Conservation (phyloP, 1,140 invertebrate species). For the Camponotus floridanus region DNA sequence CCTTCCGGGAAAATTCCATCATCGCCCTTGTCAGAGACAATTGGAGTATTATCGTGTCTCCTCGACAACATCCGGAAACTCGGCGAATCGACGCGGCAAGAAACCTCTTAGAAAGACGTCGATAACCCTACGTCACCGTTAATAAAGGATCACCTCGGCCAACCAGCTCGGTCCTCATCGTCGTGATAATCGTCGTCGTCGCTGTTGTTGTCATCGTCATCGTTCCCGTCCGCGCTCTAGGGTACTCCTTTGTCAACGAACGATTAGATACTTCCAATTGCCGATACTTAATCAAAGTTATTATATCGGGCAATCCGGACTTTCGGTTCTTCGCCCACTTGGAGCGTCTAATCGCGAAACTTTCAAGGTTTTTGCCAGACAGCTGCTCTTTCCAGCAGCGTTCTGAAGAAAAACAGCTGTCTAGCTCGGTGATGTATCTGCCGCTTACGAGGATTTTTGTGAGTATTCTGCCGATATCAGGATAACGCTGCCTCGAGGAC, state of each 20-base stretch:
- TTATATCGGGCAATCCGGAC: slow-evolving; percentile 62
- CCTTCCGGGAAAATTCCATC: slow-evolving; percentile 58
- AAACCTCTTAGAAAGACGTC: slow-evolving; percentile 67
- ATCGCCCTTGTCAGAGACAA: slow-evolving; percentile 47
- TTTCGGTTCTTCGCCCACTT: slow-evolving; percentile 49
- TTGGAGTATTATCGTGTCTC: slow-evolving; percentile 55
- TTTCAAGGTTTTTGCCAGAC: slow-evolving; percentile 58
- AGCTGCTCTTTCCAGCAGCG: slow-evolving; percentile 46
- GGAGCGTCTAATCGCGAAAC: slow-evolving; percentile 61
- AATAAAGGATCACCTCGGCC: slow-evolving; percentile 62
- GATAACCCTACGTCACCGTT: slow-evolving; percentile 60
- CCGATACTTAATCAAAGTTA: slow-evolving; percentile 75
- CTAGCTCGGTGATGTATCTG: slow-evolving; percentile 57
- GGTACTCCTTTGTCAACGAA: slow-evolving; percentile 65
- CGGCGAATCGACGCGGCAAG: slow-evolving; percentile 65
- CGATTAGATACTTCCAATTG: slow-evolving; percentile 48
- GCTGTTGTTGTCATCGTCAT: slow-evolving; percentile 35
- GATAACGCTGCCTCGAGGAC: slow-evolving; percentile 49
- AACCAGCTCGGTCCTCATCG: slow-evolving; percentile 33
- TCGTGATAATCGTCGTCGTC: slow-evolving; percentile 32
- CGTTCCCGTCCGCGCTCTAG: slow-evolving; percentile 6
- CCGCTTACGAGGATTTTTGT: slow-evolving; percentile 62
- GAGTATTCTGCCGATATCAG: slow-evolving; percentile 57
- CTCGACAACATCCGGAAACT: slow-evolving; percentile 51
- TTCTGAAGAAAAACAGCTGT: slow-evolving; percentile 60